Evolutionary conservation across 2,888 invertebrate species (phyloP).

Genomic region (Pollenia angustigena): DNA sequence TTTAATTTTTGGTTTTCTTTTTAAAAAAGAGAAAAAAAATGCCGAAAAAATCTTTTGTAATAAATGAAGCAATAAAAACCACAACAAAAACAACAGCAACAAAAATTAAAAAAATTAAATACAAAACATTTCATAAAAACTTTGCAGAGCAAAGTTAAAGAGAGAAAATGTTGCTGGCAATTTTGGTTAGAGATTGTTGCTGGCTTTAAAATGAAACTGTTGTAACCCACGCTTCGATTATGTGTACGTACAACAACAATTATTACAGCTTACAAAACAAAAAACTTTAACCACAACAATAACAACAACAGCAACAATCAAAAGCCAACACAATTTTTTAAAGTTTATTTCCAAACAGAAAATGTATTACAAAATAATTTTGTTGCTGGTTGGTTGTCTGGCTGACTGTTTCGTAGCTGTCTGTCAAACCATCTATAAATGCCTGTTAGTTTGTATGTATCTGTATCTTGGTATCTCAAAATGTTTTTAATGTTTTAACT

Average conservation of each 20-base stretch:
- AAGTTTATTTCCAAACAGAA: conserved; percentile 50
- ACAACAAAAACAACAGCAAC: not conserved
- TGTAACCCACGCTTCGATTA: conserved; percentile 70
- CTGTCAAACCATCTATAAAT: conserved; percentile 50
- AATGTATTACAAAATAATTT: conserved; percentile 56
- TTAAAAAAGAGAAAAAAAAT: conserved; percentile 1
- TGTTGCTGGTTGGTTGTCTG: not conserved
- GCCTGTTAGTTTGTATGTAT: not conserved
- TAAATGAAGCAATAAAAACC: conserved; percentile 51
- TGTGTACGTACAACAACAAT: conserved; percentile 43
- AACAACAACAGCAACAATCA: not conserved
- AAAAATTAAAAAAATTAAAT: conserved; percentile 6
- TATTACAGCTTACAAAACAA: not conserved
- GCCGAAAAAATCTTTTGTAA: conserved; percentile 21
- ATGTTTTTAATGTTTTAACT: conserved; percentile 54
- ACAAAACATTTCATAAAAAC: conserved; percentile 20
- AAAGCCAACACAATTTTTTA: conserved; percentile 30
- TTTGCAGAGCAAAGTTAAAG: not conserved
- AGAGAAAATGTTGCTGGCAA: not conserved
- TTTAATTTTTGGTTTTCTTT: conserved; percentile 51
- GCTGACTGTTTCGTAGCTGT: conserved; percentile 17
- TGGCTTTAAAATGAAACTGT: conserved; percentile 47
- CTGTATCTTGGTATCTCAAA: conserved; percentile 23
- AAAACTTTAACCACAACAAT: conserved; percentile 6
- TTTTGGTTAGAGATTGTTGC: conserved; percentile 28